Evolutionary conservation across 92 coral and sea anemone species (phyloP).

Genomic region (Zoanthus gigantus): DNA sequence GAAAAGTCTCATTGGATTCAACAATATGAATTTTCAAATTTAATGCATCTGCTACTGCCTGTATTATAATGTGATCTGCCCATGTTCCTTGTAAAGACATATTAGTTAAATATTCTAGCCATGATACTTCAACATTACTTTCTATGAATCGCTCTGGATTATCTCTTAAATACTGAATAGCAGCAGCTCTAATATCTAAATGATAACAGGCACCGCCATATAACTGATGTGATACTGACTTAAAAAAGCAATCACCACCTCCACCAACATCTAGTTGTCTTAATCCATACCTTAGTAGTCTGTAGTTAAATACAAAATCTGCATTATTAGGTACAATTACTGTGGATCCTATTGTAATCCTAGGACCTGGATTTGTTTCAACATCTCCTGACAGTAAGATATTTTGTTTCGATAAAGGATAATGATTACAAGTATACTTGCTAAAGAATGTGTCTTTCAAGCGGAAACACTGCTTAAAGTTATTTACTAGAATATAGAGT

Average conservation of each 20-base stretch:
- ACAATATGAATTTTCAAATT: too few relatives aligned
- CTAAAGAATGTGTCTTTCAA: not conserved
- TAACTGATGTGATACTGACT: not conserved
- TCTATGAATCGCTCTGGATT: too few relatives aligned
- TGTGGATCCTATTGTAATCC: not conserved
- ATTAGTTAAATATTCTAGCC: too few relatives aligned
- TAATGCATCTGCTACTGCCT: too few relatives aligned
- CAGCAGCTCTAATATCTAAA: too few relatives aligned
- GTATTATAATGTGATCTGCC: too few relatives aligned
- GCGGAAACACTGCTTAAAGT: not conserved
- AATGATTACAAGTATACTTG: not conserved
- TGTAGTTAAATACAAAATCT: not conserved
- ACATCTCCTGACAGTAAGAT: slow-evolving; percentile 1
- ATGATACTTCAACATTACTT: too few relatives aligned
- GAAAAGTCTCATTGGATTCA: not conserved
- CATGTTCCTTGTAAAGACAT: too few relatives aligned
- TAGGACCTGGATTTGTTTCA: not conserved
- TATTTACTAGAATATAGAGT: not conserved
- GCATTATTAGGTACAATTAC: not conserved
- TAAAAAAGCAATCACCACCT: not conserved
- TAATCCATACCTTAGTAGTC: not conserved
- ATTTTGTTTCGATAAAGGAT: not conserved
- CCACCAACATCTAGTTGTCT: slow-evolving; percentile 4
- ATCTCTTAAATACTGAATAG: too few relatives aligned
- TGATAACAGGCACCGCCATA: too few relatives aligned